Evolutionary conservation across 2,113 vertebrate genomes (phyloP).

Genomic region (Syngnathus typhle): DNA sequence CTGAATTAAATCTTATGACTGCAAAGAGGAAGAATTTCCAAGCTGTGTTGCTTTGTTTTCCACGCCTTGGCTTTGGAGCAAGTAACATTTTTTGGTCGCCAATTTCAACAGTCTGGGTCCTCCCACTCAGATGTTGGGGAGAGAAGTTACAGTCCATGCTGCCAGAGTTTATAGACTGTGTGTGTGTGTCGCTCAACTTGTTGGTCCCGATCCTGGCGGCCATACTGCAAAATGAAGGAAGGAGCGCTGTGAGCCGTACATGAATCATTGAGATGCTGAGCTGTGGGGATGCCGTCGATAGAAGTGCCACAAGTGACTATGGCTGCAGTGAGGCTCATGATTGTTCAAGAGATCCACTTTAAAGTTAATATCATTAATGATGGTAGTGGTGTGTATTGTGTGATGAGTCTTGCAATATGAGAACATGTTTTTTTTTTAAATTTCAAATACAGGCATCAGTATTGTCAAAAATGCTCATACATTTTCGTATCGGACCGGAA

Average conservation of each 20-base stretch:
- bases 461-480: not conserved
- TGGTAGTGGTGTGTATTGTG: not conserved
- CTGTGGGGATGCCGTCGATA: constrained; percentile 1
- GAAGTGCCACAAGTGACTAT: not conserved
- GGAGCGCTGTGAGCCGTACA: not conserved
- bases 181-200: not conserved
- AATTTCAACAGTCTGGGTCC: constrained; percentile 26
- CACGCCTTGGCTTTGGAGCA: constrained; percentile 27
- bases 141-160: constrained; percentile 11
- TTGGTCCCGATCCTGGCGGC: not conserved
- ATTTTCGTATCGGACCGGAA: no score
- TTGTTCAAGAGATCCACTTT: no score
- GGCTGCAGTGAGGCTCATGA: not conserved
- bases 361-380: no score
- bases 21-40: constrained; percentile 41
- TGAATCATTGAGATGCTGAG: constrained; percentile 7
- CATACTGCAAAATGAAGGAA: not conserved
- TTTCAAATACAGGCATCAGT: not conserved
- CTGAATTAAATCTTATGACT: constrained; percentile 25
- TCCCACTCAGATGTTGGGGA: constrained; percentile 20
- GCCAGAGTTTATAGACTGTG: not conserved
- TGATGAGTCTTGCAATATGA: not conserved
- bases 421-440: not conserved
- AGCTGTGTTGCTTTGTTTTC: constrained; percentile 25
- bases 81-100: constrained; percentile 39